These are phyloP conservation scores for Acanthornis magna DNA, from an alignment of 2,797 vertebrate species.

Conservation along the genomic window DNA sequence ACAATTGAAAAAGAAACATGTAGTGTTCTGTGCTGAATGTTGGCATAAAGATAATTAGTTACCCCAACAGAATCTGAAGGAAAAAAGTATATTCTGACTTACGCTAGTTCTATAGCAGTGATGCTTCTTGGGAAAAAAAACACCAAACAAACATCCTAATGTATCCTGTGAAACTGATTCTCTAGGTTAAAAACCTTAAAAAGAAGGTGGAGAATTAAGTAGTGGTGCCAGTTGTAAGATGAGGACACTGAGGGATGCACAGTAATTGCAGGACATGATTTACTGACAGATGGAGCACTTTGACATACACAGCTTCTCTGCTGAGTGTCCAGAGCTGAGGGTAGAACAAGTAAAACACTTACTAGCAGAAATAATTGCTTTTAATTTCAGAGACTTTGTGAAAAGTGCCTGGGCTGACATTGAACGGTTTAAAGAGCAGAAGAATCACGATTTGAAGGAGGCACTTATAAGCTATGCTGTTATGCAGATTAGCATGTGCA, in stretches of 20 bases:
- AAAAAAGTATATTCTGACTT: background rate
- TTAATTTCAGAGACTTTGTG: conserved; percentile 86
- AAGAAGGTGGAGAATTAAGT: background rate
- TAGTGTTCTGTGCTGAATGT: background rate
- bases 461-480: conserved; percentile 91
- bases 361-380: conserved; percentile 6
- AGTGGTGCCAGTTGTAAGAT: background rate
- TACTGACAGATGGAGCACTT: background rate
- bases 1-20: background rate
- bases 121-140: background rate
- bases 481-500: conserved; percentile 98
- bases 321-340: background rate
- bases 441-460: conserved; percentile 90
- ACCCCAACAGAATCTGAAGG: background rate
- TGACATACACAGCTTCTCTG: background rate
- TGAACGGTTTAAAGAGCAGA: conserved; percentile 91
- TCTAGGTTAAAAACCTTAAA: background rate
- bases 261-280: background rate
- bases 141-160: background rate
- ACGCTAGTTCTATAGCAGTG: background rate
- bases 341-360: background rate
- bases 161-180: background rate
- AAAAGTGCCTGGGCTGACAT: conserved; percentile 89
- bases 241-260: background rate
- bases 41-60: background rate